Base-by-base conservation (phyloP, 2,113 vertebrate genomes). In the Misgurnus mizolepis region DNA sequence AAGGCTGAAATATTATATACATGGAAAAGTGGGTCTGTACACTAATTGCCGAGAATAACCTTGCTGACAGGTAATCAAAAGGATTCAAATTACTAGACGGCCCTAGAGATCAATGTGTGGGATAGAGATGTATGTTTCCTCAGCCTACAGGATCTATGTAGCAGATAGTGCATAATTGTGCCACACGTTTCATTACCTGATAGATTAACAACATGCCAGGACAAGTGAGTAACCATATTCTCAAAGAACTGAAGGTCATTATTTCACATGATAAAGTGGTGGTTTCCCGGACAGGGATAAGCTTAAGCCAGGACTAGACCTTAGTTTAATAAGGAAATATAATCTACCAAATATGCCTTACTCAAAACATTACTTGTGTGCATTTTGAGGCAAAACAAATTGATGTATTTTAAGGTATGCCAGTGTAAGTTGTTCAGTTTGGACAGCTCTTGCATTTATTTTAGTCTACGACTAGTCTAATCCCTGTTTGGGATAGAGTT, bases 111-210 rank as follows among this genome's bases (percentile, higher is more conserved):
- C 15, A 56, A 56, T 71, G 27, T 55, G 17, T 40, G 49, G 15
- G 15, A 55, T 55, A 55, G 9, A 71, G 50, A 39, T 50, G 3
- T 34, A 34, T 6, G 45, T 55, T 55, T 55, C 17, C 49, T 40
- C 14, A 71, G 55, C 55, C 55, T 56, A 17, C 15, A 40, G 2
- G 3, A 55, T 56, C 7, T 75, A 49, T 14, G 80, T 67, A 75
- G 69, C 64, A 85, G 66, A 79, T 76, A 41, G 39, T 70, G 45
- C 62, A 40, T 62, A 72, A 75, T 89, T 83, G 86, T 82, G 80
- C 80, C 47, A 71, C 76, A 39, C 45, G 41, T 77, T 77, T 66
- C 39, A 80, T 88, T 87, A 83, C 86, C 83, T 69, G 27, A 8
- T 27, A 50, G 43, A 76, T 88, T 83, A 81, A 18, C 80, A 22